phyloP scores from a whole-genome alignment of 2,113 vertebrate species.

The Malurus alboscapulatus region DNA sequence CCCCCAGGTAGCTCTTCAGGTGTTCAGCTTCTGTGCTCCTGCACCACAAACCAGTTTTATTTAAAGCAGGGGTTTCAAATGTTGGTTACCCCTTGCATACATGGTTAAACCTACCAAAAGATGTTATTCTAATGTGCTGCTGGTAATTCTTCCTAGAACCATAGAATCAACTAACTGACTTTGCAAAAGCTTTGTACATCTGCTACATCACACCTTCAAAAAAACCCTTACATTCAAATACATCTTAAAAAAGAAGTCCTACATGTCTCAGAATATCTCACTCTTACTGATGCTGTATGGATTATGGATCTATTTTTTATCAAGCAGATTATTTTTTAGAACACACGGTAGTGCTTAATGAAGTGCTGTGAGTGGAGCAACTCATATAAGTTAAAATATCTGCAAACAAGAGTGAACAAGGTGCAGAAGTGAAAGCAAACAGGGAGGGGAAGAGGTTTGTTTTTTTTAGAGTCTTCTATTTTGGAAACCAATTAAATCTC shows the following conservation, averaged over 20 bases:
- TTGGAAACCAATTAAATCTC: constrained; percentile 21
- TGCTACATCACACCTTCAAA: background rate
- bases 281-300: background rate
- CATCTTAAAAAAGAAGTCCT: background rate
- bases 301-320: background rate
- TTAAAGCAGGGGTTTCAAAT: background rate
- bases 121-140: background rate
- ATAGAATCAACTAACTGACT: background rate
- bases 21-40: background rate
- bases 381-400: background rate
- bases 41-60: background rate
- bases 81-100: background rate
- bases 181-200: background rate
- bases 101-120: background rate
- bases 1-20: background rate
- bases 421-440: background rate
- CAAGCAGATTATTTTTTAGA: background rate
- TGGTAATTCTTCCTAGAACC: background rate
- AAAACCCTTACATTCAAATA: background rate
- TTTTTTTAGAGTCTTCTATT: background rate
- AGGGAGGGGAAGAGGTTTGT: background rate
- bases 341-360: background rate
- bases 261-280: background rate
- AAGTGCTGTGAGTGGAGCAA: background rate
- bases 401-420: background rate